These are phyloP conservation scores for Teleogryllus occipitalis DNA, from an alignment of 1,140 invertebrate genomes.

Conservation along the genomic window DNA sequence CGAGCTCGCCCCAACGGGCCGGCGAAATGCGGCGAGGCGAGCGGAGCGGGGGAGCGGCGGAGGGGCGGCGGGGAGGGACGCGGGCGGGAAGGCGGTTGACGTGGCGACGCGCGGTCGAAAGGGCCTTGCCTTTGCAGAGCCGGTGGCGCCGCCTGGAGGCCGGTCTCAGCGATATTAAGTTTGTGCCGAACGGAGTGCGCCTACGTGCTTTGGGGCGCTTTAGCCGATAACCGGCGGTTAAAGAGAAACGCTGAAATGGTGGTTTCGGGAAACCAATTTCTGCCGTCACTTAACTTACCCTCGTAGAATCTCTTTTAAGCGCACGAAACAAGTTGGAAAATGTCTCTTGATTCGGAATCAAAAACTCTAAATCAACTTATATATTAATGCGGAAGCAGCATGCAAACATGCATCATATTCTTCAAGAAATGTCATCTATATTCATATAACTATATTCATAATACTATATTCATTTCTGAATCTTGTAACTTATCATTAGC, in stretches of 20 bases:
- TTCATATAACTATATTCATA: no score
- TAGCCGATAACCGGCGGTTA: background rate
- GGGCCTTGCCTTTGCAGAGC: background rate
- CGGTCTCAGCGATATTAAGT: slow-evolving; percentile 1
- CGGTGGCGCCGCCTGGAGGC: background rate
- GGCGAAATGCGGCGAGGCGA: background rate
- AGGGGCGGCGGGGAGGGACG: background rate
- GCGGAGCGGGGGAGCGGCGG: background rate
- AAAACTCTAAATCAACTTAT: no score
- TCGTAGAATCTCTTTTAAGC: no score
- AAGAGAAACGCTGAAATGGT: background rate
- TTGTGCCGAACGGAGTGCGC: background rate
- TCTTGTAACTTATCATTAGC: no score
- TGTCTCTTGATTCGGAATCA: no score
- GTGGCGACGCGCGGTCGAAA: background rate
- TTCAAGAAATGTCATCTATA: no score
- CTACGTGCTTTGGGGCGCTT: background rate
- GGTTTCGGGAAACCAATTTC: no score
- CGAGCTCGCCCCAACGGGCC: background rate
- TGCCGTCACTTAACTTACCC: no score
- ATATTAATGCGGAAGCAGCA: no score
- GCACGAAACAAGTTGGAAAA: no score
- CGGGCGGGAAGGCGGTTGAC: background rate
- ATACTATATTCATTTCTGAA: no score
- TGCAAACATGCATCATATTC: no score